Conservation (phyloP, 2,888 invertebrate genomes). For the Helicoverpa assulta region DNA sequence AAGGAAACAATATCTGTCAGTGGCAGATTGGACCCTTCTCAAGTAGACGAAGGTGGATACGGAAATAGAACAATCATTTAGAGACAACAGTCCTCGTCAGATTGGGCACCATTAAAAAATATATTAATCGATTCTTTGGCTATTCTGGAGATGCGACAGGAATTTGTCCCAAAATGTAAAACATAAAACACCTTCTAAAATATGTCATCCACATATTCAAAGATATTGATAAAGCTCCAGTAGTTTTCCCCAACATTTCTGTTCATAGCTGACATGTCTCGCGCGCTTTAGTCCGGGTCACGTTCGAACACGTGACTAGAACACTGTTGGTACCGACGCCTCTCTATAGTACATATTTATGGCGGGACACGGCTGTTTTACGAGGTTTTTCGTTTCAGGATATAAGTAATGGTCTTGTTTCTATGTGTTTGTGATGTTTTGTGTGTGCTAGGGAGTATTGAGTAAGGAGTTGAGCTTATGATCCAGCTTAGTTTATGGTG, state of each 20-base stretch:
- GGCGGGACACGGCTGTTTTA: slow-evolving; percentile 32
- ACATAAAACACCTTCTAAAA: neutral
- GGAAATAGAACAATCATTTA: neutral
- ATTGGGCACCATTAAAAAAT: too few relatives aligned
- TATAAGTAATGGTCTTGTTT: slow-evolving; percentile 31
- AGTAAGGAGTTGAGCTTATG: neutral
- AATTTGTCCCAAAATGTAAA: too few relatives aligned
- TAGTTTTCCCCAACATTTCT: slow-evolving; percentile 23
- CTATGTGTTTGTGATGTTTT: slow-evolving; percentile 14
- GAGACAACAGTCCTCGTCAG: too few relatives aligned
- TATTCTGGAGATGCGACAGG: too few relatives aligned
- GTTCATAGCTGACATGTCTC: slow-evolving; percentile 10
- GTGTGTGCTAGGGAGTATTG: neutral
- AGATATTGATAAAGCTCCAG: slow-evolving; percentile 4
- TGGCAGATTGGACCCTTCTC: slow-evolving; percentile 20
- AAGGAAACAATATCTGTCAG: neutral
- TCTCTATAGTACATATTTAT: slow-evolving; percentile 40
- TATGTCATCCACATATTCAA: slow-evolving; percentile 4
- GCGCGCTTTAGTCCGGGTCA: slow-evolving; percentile 55
- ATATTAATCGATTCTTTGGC: too few relatives aligned
- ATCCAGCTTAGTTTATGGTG: too few relatives aligned
- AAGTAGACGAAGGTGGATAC: neutral
- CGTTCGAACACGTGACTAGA: slow-evolving; percentile 60
- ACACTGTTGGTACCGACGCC: slow-evolving; percentile 34
- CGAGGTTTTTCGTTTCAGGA: slow-evolving; percentile 37